These are phyloP conservation scores for Hyppa rectilinea DNA, from an alignment of 2,888 invertebrate genomes.

Conservation along the genomic window DNA sequence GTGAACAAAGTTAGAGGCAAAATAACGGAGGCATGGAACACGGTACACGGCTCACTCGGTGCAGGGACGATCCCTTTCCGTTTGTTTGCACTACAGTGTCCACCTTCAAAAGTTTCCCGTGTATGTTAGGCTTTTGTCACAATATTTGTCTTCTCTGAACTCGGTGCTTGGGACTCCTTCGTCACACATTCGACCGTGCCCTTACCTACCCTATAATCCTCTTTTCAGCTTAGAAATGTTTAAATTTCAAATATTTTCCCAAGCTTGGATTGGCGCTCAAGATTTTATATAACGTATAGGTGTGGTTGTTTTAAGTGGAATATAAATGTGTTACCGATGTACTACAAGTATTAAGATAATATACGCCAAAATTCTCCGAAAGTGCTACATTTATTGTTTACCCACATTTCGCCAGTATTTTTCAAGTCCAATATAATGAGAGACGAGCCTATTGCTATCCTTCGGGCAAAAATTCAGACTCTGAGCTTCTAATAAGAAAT, in stretches of 20 bases:
- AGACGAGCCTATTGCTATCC: too few species aligned
- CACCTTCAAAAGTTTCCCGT: conserved; percentile 76
- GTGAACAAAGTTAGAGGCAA: conserved; percentile 71
- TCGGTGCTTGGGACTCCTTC: conserved; percentile 71
- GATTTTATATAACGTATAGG: conserved; percentile 41
- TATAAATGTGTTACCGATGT: conserved; percentile 2
- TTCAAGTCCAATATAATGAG: too few species aligned
- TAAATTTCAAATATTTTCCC: conserved; percentile 68
- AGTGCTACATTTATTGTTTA: too few species aligned
- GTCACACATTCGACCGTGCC: conserved; percentile 70
- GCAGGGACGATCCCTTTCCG: conserved; percentile 65
- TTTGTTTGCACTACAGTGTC: conserved; percentile 75
- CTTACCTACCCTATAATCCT: conserved; percentile 72
- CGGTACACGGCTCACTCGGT: conserved; percentile 43
- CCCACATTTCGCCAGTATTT: too few species aligned
- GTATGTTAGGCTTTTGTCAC: conserved; percentile 82
- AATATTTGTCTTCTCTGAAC: conserved; percentile 84
- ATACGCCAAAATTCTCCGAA: too few species aligned
- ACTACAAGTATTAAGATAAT: not conserved
- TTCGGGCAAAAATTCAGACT: too few species aligned
- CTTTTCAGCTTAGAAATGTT: conserved; percentile 72
- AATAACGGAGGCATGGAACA: conserved; percentile 63
- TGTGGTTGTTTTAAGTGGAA: conserved; percentile 34
- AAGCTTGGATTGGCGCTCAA: conserved; percentile 46
- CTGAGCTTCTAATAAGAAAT: too few species aligned